Percentiles rank a stretch among this genome's conserved stretches.
Evolutionary conservation across 2,797 vertebrate genomes (phyloP).

Genomic region (Helostoma temminkii): DNA sequence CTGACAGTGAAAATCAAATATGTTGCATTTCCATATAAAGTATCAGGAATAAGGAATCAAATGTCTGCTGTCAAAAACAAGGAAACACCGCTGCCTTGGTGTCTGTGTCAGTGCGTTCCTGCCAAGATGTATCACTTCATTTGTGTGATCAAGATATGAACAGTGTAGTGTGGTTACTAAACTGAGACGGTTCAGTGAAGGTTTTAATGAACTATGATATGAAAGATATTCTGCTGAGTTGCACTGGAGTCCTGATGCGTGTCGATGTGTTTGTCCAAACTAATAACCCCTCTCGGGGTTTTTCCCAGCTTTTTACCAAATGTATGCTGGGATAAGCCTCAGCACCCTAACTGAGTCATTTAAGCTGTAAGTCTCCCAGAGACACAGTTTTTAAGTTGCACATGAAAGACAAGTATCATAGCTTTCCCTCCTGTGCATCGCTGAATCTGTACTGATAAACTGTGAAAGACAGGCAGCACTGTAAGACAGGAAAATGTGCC

Average conservation of each 20-base stretch:
- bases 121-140: no score
- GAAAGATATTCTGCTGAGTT: not conserved
- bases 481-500: conserved; percentile 21
- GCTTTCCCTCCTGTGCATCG: no score
- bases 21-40: not conserved
- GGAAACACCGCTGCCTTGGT: not conserved
- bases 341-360: not conserved
- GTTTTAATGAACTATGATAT: not conserved
- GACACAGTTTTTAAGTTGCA: not conserved
- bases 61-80: not conserved
- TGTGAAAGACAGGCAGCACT: conserved; percentile 9
- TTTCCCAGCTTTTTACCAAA: not conserved
- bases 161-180: not conserved
- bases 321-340: not conserved
- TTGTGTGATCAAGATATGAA: not conserved
- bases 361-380: conserved; percentile 8
- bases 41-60: not conserved
- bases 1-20: not conserved
- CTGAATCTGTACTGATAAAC: conserved; percentile 19
- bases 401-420: not conserved
- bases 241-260: not conserved
- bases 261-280: conserved; percentile 26
- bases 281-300: conserved; percentile 5
- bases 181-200: not conserved
- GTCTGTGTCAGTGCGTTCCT: not conserved